phyloP scores from a whole-genome alignment of 2,113 vertebrate species.

The Grantiella picta region DNA sequence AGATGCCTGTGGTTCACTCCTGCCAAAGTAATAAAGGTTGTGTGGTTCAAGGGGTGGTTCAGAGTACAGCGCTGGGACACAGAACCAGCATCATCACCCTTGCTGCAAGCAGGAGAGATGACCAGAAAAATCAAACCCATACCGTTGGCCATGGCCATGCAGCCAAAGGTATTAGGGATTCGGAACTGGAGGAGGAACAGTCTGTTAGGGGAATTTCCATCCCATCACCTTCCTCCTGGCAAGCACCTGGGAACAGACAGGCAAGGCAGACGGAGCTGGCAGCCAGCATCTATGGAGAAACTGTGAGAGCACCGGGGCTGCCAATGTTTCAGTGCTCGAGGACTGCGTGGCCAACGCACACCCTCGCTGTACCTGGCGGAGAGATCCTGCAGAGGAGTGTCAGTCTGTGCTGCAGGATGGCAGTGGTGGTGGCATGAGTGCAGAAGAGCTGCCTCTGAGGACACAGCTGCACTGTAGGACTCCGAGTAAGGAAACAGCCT shows the following conservation, averaged over 20 bases:
- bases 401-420: not conserved
- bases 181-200: not conserved
- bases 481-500: not conserved
- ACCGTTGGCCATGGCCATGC: fast-evolving
- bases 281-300: not conserved
- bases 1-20: not conserved
- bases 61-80: not conserved
- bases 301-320: not conserved
- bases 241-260: not conserved
- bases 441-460: not conserved
- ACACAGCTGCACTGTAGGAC: not conserved
- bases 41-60: not conserved
- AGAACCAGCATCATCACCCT: not conserved
- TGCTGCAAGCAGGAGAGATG: not conserved
- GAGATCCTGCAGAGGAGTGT: not conserved
- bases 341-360: not conserved
- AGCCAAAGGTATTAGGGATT: not conserved
- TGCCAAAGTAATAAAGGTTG: not conserved
- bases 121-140: not conserved
- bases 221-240: slow-evolving; percentile 21
- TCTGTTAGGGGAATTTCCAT: slow-evolving; percentile 4
- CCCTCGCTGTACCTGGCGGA: not conserved
- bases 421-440: not conserved
- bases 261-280: slow-evolving; percentile 8
- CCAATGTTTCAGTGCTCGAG: not conserved